Evolutionary conservation across 2,888 invertebrate genomes (phyloP), one percentile per base, ranked within the genome.

Genomic region (Euzophera pinguis): DNA sequence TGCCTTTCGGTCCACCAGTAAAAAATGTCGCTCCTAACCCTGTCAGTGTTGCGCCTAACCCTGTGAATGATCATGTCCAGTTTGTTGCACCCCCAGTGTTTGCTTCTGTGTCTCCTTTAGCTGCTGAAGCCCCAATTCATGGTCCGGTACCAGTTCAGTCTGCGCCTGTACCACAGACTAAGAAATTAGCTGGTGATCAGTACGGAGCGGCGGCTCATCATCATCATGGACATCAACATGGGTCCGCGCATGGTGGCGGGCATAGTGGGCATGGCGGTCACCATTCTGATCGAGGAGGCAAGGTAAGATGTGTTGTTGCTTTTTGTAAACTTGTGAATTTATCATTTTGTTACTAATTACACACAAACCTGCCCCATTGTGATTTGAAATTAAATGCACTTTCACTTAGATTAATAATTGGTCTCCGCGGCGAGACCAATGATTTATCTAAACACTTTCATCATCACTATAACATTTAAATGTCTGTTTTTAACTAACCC

Each of bases 201-300:
- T 57, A 70, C 29, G 64, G 67, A 1, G 69, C 78, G 0, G 73
- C 78, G 0, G 71, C 75, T 38, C 75, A 75, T n/a, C 75, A 83
- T 17, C 68, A 81, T 0, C 68, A 81, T 0, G 75, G 78, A 35
- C 75, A 78, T 56, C 73, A 71, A 1, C 78, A 84, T 51, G 73
- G 72, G 1, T 77, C 78, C 27, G 71, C 84, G 42, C 81, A 86
- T 1, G 92, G 91, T 0, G 92, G 91, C 0, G 93, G 93, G 0
- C 86, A 91, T 37, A 81, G 86, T 12, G 85, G 92, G 14, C 91
- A 92, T 42, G 83, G 79, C 0, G 87, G 90, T 13, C 91, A 92
- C 58, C 81, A 91, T 56, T 85, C 80, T 0, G 83, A 90, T 6
- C 90, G 91, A 56, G 93, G 92, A 5, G 91, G 90, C 17, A 91